Conservation (phyloP, 2,888 invertebrate species). For the Zygothrica quintamaculata region DNA sequence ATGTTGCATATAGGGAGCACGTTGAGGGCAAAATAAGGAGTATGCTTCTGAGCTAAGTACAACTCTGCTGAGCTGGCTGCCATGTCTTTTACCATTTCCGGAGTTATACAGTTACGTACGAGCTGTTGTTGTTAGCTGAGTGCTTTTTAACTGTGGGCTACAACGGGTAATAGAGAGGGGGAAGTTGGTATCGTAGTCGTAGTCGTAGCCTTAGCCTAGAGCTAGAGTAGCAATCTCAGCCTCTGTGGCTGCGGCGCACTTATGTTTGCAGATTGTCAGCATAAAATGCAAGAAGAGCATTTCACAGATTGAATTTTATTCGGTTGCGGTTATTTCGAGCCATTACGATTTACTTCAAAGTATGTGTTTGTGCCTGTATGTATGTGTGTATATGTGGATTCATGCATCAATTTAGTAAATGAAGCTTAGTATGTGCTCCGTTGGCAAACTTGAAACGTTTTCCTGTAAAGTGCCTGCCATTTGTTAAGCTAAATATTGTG, state of each 20-base stretch:
- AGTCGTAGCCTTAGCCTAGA: conserved; percentile 6
- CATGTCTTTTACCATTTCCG: conserved; percentile 70
- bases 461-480: conserved; percentile 59
- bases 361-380: neutral
- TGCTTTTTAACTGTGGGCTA: conserved; percentile 71
- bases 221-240: conserved; percentile 24
- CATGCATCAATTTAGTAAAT: conserved; percentile 70
- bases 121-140: conserved; percentile 59
- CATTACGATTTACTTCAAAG: conserved; percentile 43
- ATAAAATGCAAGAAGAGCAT: conserved; percentile 70
- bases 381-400: conserved; percentile 25
- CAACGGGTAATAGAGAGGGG: too few species aligned
- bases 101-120: conserved; percentile 66
- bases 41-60: neutral
- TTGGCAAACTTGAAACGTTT: conserved; percentile 36
- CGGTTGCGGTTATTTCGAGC: conserved; percentile 64
- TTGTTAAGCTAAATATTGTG: conserved; percentile 42
- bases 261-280: conserved; percentile 73
- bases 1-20: neutral
- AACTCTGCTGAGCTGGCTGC: conserved; percentile 35
- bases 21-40: neutral
- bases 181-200: conserved; percentile 3
- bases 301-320: conserved; percentile 77
- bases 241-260: conserved; percentile 52
- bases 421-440: conserved; percentile 56